phyloP scores from a whole-genome alignment of 92 coral and sea anemone genomes.

The Palythoa heliodiscus region DNA sequence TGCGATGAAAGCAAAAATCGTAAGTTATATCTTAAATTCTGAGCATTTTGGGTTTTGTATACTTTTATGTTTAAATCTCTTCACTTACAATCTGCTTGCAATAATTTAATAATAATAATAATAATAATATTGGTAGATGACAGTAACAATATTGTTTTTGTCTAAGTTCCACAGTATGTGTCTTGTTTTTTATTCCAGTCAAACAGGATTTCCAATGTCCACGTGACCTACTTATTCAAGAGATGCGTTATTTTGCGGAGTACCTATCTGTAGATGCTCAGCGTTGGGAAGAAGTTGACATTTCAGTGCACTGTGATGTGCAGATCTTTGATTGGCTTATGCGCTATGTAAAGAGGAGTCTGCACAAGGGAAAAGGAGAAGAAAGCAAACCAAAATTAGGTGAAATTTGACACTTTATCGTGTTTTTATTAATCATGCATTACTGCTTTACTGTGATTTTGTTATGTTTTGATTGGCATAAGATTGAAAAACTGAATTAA shows the following conservation, averaged over 20 bases:
- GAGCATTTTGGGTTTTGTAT: too few relatives aligned
- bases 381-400: constrained; percentile 79
- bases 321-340: constrained; percentile 99
- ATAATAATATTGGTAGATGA: too few relatives aligned
- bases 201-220: constrained; percentile 96
- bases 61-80: too few relatives aligned
- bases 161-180: not conserved
- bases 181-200: constrained; percentile 51
- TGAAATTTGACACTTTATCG: not conserved
- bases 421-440: not conserved
- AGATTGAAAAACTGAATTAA: too few relatives aligned
- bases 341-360: constrained; percentile 88
- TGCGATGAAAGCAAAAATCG: constrained; percentile 99
- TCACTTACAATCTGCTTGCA: too few relatives aligned
- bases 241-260: constrained; percentile 97
- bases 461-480: too few relatives aligned
- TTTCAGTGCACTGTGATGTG: constrained; percentile 97
- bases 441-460: too few relatives aligned
- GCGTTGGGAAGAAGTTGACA: constrained; percentile 98
- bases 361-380: constrained; percentile 55
- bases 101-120: too few relatives aligned
- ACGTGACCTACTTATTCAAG: constrained; percentile 88
- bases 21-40: constrained; percentile 56
- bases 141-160: not conserved
- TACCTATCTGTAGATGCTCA: constrained; percentile 97